Conservation (phyloP, 1,140 invertebrate species). For the Pachypeltis micranthus region DNA sequence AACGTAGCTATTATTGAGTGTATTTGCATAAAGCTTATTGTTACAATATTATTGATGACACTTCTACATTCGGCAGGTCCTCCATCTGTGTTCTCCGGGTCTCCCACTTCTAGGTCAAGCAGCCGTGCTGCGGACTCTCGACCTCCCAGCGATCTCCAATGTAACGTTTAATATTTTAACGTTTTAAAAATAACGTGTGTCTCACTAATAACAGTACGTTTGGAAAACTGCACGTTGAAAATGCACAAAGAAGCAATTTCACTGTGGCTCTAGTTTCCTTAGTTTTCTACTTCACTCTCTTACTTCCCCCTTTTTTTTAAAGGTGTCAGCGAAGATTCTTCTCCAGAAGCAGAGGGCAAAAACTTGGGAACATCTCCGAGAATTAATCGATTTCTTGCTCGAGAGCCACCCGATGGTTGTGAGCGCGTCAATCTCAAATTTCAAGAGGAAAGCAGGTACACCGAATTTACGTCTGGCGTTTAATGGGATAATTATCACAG, state of each 20-base stretch:
- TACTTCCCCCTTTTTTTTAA: too few relatives aligned
- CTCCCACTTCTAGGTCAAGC: background rate
- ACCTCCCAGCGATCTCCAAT: background rate
- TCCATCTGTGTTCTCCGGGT: background rate
- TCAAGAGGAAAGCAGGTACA: slow-evolving; percentile 48
- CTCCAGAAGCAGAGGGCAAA: slow-evolving; percentile 42
- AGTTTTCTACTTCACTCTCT: too few relatives aligned
- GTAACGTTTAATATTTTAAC: slow-evolving; percentile 10
- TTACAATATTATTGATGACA: too few relatives aligned
- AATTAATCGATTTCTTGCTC: slow-evolving; percentile 68
- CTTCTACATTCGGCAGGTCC: slow-evolving; percentile 15
- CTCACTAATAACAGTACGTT: too few relatives aligned
- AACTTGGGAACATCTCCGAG: slow-evolving; percentile 60
- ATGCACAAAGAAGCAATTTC: too few relatives aligned
- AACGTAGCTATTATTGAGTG: too few relatives aligned
- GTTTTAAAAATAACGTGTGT: too few relatives aligned
- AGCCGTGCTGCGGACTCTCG: background rate
- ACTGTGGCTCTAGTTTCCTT: too few relatives aligned
- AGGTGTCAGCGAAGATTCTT: slow-evolving; percentile 46
- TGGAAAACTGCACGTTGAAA: too few relatives aligned
- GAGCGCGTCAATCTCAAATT: slow-evolving; percentile 60
- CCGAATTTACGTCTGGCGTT: too few relatives aligned
- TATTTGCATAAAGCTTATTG: too few relatives aligned
- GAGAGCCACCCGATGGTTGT: slow-evolving; percentile 79
- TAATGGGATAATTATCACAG: too few relatives aligned